A percentile compares a stretch with the other conserved stretches of the same genome.
phyloP scores from a whole-genome alignment of 2,888 invertebrate genomes.

The Muschampia plurimacula region DNA sequence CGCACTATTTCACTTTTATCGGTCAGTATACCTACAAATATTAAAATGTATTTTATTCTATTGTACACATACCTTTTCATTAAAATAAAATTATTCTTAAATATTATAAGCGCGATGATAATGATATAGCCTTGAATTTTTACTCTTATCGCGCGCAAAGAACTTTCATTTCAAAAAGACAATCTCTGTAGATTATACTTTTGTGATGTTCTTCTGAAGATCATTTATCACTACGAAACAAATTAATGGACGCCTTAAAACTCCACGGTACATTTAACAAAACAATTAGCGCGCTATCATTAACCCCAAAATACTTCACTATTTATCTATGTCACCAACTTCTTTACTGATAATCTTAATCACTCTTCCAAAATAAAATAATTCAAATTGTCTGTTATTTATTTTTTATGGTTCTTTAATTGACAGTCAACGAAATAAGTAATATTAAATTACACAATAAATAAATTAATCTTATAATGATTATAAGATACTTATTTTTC shows the following conservation, averaged over 20 bases:
- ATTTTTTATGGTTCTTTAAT: background rate
- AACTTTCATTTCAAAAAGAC: background rate
- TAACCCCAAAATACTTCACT: slow-evolving; percentile 4
- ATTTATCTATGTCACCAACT: slow-evolving; percentile 2
- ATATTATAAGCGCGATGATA: no score
- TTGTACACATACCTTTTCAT: no score
- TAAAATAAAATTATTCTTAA: no score
- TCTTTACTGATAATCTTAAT: slow-evolving; percentile 2
- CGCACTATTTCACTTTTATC: no score
- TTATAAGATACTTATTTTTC: no score
- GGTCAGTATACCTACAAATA: no score
- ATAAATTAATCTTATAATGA: no score
- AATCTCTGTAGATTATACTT: background rate
- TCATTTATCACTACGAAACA: background rate
- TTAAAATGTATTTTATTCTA: no score
- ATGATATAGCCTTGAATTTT: no score
- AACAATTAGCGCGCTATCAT: slow-evolving; percentile 3
- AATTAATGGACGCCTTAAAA: background rate
- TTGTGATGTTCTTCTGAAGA: background rate
- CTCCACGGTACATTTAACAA: slow-evolving; percentile 3
- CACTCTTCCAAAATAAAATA: background rate
- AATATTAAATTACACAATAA: no score
- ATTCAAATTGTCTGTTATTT: background rate
- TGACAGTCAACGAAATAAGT: no score
- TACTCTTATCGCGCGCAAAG: no score